phyloP scores from a whole-genome alignment of 2,113 vertebrate genomes.

The Ginglymostoma cirratum region DNA sequence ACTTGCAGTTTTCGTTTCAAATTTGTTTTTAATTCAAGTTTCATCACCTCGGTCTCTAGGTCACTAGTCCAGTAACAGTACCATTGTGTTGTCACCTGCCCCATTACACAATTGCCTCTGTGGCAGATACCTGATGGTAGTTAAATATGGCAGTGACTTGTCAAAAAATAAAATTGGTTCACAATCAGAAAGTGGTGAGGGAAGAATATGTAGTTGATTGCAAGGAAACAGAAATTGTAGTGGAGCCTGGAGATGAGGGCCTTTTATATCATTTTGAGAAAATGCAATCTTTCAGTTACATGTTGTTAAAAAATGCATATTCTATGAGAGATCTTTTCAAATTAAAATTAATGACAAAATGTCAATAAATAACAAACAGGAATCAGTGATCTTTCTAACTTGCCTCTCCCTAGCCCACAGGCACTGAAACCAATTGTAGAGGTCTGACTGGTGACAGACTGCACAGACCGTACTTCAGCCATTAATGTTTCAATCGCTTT shows the following conservation, averaged over 20 bases:
- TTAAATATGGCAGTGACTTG: not conserved
- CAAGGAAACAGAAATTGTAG: not conserved
- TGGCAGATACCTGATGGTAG: no score
- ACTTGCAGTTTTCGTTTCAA: no score
- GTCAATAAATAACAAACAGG: not conserved
- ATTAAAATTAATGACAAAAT: not conserved
- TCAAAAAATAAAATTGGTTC: not conserved
- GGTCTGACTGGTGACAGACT: not conserved
- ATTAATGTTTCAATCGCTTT: not conserved
- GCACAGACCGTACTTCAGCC: not conserved
- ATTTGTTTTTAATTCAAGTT: no score
- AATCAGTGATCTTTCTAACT: not conserved
- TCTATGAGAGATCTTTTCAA: not conserved
- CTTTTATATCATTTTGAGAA: not conserved
- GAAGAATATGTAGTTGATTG: not conserved
- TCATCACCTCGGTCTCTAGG: no score
- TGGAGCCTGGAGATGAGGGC: not conserved
- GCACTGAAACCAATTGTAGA: not conserved
- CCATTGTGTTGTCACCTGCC: no score
- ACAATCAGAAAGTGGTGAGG: not conserved
- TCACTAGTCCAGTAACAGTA: no score
- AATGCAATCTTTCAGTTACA: not conserved
- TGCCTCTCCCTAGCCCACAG: not conserved
- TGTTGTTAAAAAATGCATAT: not conserved
- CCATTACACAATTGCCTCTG: no score